phyloP scores from a whole-genome alignment of 2,888 invertebrate genomes.

The Erebia palarica region DNA sequence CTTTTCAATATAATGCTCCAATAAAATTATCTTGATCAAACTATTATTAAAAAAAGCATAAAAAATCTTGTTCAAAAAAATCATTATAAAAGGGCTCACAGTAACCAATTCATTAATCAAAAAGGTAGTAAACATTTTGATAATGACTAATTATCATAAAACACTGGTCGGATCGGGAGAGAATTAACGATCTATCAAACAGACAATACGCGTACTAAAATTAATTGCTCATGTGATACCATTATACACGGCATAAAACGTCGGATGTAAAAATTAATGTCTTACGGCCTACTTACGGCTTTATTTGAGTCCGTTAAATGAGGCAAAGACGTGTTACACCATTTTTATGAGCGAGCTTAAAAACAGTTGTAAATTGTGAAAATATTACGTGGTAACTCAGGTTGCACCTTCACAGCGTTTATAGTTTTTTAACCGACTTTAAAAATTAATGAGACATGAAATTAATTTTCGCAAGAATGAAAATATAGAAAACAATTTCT shows the following conservation, averaged over 20 bases:
- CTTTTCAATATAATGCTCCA: conserved; percentile 4
- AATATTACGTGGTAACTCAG: conserved; percentile 17
- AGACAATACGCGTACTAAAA: conserved; percentile 45
- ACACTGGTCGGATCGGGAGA: conserved; percentile 21
- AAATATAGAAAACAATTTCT: too few species aligned
- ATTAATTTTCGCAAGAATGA: too few species aligned
- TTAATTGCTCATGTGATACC: conserved; percentile 46
- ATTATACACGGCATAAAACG: conserved; percentile 47
- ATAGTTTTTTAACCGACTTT: conserved; percentile 12
- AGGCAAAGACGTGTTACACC: conserved; percentile 17
- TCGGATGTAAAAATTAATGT: conserved; percentile 43
- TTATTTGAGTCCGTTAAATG: conserved; percentile 31
- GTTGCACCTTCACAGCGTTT: conserved; percentile 18
- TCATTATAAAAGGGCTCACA: conserved; percentile 19
- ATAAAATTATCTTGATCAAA: conserved; percentile 13
- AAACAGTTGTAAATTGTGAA: conserved; percentile 34
- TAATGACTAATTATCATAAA: conserved; percentile 34
- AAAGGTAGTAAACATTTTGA: conserved; percentile 22
- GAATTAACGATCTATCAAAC: conserved; percentile 48
- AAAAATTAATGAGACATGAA: too few species aligned
- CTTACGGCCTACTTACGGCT: conserved; percentile 26
- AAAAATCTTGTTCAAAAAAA: background rate
- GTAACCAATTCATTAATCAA: conserved; percentile 23
- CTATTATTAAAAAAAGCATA: background rate
- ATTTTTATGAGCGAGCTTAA: conserved; percentile 26